Evolutionary conservation across 2,888 invertebrate genomes (phyloP), one percentile per base, ranked within the genome.

Genomic region (Drosophila kambysellisi): DNA sequence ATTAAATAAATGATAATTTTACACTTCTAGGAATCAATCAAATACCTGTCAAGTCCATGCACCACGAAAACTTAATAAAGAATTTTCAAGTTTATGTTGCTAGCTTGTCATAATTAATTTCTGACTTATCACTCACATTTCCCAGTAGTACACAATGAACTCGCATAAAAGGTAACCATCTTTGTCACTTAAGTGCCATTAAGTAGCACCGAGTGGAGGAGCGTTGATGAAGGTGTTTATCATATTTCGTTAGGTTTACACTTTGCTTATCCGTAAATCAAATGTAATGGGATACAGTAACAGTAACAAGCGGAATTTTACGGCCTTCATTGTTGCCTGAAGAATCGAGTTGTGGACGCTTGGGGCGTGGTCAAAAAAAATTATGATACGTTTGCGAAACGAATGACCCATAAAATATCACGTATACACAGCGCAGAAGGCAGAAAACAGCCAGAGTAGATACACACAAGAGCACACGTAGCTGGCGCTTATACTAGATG

Each of bases 401-500:
- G 72, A 88, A 79, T 88, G 86, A 89, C 83, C 87, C 88, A 89
- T 85, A 83, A 89, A 83, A 89, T 82, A 88, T 83, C 79, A 90
- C 88, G 90, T 89, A 79, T 79, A 83, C 77, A 81, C 71, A 77
- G 51, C 76, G 61, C 48, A 70, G 65, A 46, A 53, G 37, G n/a
- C 64, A 25, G 20, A 25, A 25, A 46, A 53, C 64, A 63, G 51
- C 11, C 33, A 60, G n/a, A 20, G 39, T 15, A 25, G 25, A 20
- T n/a, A 11, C 39, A 32, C 41, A 64, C 68, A 12, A 8, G 50
- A 65, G 61, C 48, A 56, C 50, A 74, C 35, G 69, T 69, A 79
- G 60, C 78, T 25, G 20, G 20, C 20, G 20, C 20, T 25, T 25
- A 25, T 25, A 25, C 20, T 68, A 81, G 76, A 78, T 79, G 88